These are phyloP conservation scores for Semaprochilodus insignis DNA, from an alignment of 2,797 vertebrate genomes.

Conservation along the genomic window DNA sequence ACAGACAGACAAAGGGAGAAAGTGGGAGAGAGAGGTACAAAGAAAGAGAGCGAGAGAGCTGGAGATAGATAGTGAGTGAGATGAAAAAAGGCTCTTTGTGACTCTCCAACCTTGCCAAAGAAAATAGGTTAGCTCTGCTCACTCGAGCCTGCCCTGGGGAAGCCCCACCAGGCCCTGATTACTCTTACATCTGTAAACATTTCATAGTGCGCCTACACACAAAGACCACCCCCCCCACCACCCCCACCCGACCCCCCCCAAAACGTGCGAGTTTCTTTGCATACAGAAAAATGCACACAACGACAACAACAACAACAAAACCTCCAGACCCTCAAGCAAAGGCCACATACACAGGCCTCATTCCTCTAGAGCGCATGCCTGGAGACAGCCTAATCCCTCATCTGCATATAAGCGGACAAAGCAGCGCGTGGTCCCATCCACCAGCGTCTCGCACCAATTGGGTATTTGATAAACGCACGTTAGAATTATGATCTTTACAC, in stretches of 20 bases:
- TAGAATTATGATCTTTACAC: constrained; percentile 77
- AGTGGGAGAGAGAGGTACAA: constrained; percentile 11
- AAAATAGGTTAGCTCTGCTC: constrained; percentile 78
- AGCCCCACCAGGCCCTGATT: constrained; percentile 56
- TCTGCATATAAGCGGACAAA: constrained; percentile 78
- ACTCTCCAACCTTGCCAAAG: constrained; percentile 78
- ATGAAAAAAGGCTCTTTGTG: constrained; percentile 52
- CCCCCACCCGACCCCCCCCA: constrained; percentile 3
- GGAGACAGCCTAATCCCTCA: constrained; percentile 61
- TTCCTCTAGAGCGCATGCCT: constrained; percentile 7
- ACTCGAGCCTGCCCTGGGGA: constrained; percentile 63
- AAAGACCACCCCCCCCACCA: constrained; percentile 32
- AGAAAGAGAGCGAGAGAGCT: neutral
- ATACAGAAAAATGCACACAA: constrained; percentile 18
- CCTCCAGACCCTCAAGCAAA: constrained; percentile 15
- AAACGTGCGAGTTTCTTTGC: neutral
- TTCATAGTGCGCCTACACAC: constrained; percentile 53
- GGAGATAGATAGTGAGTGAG: constrained; percentile 4
- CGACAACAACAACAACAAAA: constrained; percentile 10
- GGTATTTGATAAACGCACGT: constrained; percentile 82
- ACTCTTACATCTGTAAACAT: constrained; percentile 67
- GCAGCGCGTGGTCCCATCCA: constrained; percentile 70
- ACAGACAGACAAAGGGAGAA: constrained; percentile 31
- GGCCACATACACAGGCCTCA: neutral
- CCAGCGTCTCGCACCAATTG: constrained; percentile 77